phyloP scores from a whole-genome alignment of 2,888 invertebrate species.

The Lacanobia wlatinum region DNA sequence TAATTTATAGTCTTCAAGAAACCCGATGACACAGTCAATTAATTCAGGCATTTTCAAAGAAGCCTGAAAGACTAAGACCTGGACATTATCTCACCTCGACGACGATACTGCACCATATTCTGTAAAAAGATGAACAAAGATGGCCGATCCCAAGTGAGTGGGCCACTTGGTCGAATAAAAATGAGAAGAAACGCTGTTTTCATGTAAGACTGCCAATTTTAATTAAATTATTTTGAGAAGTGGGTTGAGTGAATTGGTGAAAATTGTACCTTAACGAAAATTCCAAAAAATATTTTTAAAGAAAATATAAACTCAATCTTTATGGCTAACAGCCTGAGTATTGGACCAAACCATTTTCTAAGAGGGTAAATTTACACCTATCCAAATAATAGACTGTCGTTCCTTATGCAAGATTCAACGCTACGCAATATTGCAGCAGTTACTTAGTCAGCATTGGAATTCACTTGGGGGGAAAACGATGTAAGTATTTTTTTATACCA shows the following conservation, averaged over 20 bases:
- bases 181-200: too few relatives aligned
- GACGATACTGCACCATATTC: background rate
- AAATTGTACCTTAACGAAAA: background rate
- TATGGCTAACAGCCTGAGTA: background rate
- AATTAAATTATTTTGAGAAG: background rate
- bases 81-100: background rate
- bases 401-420: constrained; percentile 29
- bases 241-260: background rate
- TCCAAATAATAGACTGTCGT: constrained; percentile 65
- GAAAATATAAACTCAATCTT: background rate
- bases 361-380: constrained; percentile 68
- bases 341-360: constrained; percentile 37
- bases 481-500: background rate
- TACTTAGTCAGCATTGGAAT: constrained; percentile 16
- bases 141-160: too few relatives aligned
- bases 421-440: constrained; percentile 21
- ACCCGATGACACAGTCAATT: background rate
- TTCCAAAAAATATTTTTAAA: background rate
- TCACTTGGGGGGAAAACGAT: background rate
- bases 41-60: background rate
- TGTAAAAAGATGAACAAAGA: background rate
- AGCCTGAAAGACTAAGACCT: background rate
- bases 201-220: too few relatives aligned
- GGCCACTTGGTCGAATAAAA: background rate
- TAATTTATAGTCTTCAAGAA: background rate